Evolutionary conservation across 2,113 vertebrate species (phyloP).

Genomic region (Ptychochromis oligacanthus): DNA sequence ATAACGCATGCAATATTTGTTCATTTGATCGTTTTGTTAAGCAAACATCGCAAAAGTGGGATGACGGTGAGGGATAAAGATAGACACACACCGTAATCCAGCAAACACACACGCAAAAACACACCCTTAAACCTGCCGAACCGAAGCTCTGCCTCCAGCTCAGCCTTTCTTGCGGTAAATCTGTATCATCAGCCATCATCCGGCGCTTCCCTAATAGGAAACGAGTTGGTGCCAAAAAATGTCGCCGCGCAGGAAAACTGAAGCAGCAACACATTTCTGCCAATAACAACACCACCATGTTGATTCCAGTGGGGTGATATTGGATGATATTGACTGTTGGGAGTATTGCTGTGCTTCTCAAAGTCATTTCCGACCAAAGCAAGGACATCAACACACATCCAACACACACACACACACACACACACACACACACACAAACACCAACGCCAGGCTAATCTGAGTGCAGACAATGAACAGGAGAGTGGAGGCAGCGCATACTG

Average conservation of each 20-base stretch:
- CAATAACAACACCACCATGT: slow-evolving; percentile 70
- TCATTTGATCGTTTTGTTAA: slow-evolving; percentile 38
- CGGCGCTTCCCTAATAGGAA: slow-evolving; percentile 47
- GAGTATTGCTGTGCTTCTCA: slow-evolving; percentile 65
- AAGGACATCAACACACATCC: slow-evolving; percentile 64
- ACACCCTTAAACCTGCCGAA: slow-evolving; percentile 8
- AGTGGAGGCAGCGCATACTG: slow-evolving; percentile 48
- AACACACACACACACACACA: slow-evolving; percentile 12
- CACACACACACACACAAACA: background rate
- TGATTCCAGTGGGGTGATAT: slow-evolving; percentile 72
- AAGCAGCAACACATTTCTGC: slow-evolving; percentile 64
- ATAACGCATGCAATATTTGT: slow-evolving; percentile 3
- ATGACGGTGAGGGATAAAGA: background rate
- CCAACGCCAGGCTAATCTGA: slow-evolving; percentile 32
- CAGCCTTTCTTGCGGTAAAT: slow-evolving; percentile 43
- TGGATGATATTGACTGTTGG: slow-evolving; percentile 74
- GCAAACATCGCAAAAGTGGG: slow-evolving; percentile 29
- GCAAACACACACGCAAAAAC: background rate
- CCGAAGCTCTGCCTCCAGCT: slow-evolving; percentile 16
- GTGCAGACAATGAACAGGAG: slow-evolving; percentile 58
- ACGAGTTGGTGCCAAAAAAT: slow-evolving; percentile 52
- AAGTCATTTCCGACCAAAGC: slow-evolving; percentile 77
- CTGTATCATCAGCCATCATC: slow-evolving; percentile 50
- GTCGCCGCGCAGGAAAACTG: slow-evolving; percentile 22
- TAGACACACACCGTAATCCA: slow-evolving; percentile 20